Base-by-base conservation (phyloP, 2,797 vertebrate species). In the Coreius guichenoti region DNA sequence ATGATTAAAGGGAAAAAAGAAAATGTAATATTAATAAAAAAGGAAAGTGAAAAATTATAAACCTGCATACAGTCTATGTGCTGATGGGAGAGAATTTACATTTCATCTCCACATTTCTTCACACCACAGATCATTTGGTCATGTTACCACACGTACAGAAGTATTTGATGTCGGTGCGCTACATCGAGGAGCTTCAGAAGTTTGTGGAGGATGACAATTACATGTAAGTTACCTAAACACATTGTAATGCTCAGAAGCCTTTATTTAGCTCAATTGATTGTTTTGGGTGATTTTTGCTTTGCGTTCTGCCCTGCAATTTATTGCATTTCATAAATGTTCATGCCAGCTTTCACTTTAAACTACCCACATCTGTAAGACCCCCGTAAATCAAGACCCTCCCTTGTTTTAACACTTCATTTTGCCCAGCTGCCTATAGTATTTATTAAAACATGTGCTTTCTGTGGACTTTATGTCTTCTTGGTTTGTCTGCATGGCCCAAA, bases 151-250 rank as follows among this genome's bases (percentile, higher is more conserved):
- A 97, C 0, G 96, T 97, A 82, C 96, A 97, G 89, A 97, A 97
- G 88, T 97, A 97, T 90, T 92, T 97, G 91, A 97, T 96, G 92
- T 97, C 96, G 0, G 96, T 97, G 1, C 96, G 94, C 70, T 97
- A 97, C 90, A 97, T 97, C n/a, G 96, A 97, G 83, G 96, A 97
- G 89, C 95, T 97, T 82, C 96, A 97, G 88, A 97, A 97, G 89
- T 97, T 97, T 88, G 96, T 97, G 86, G 96, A 97, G 91, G 96
- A 97, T 31, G 96, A 97, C 88, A 97, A 97, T 92, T 97, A 96
- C 87, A 96, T 96, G 96, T 97, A 92, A 94, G 96, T 94, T 63
- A 11, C 47, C 21, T 61, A 47, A 80, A 68, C 47, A 8, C 16
- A 21, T 67, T 63, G 26, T 12, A 47, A 65, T 51, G 1, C n/a